Base-by-base conservation (phyloP, 2,113 vertebrate genomes). In the Asarcornis scutulata region DNA sequence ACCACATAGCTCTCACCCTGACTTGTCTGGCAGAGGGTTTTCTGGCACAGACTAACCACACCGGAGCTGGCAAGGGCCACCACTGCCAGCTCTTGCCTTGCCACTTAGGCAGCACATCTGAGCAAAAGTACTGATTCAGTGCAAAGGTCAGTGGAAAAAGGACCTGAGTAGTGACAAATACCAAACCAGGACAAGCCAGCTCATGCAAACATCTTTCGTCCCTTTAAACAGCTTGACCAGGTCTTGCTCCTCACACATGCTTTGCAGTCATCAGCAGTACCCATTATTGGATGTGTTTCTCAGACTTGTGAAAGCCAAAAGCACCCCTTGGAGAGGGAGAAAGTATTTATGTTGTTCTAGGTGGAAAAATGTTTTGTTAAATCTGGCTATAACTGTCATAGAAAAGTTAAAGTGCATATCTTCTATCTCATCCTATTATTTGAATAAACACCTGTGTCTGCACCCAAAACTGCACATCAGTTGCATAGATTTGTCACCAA, bases 331-430 rank as follows among this genome's bases (percentile, higher is more conserved):
- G 34, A 89, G 56, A 50, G 56, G 25, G 58, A 76, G 7, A 60
- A 40, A 58, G 88, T 95, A 82, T 86, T 91, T 86, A 74, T 74
- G 23, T 86, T 86, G 64, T 66, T 86, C 64, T 56, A 44, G 74
- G 42, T 8, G 11, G 68, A 89, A 17, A 77, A 81, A 81, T 89
- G 44, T 88, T 96, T 90, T 84, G 32, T 92, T 93, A 81, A 89
- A 78, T 81, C 74, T 88, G 50, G 29, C 9, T 89, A 73, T 60
- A 91, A 32, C 62, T 96, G 67, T 66, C 80, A 78, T 10, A 55
- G 25, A 60, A 48, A 76, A 82, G 92, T 75, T 83, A 83, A 95
- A 76, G 46, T 66, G 68, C 25, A 3, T 72, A 74, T 71, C 80
- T 74, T 90, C 46, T 86, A 44, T 18, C 77, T 40, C 20, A 15